A percentile compares a stretch with the other conserved stretches of the same genome.
Conservation (phyloP, 2,113 vertebrate species). For the Rutilus rutilus region DNA sequence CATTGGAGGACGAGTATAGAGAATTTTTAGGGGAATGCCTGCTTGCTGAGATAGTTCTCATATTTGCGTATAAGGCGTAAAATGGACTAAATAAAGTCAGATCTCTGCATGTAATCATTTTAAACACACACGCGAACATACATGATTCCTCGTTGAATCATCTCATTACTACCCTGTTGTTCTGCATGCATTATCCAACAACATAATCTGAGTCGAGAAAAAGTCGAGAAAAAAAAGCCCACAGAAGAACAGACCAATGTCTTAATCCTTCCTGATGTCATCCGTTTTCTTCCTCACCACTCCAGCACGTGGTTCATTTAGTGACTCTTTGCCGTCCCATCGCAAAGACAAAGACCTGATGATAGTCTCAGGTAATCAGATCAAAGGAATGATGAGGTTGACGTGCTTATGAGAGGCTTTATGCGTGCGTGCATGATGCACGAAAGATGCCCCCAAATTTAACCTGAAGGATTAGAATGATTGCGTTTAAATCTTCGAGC, state of each 20-base stretch:
- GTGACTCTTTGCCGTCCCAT: background rate
- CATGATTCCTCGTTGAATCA: background rate
- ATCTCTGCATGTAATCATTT: background rate
- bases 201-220: too few species aligned
- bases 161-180: background rate
- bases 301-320: background rate
- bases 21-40: background rate
- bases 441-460: conserved; percentile 8
- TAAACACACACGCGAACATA: background rate
- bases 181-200: background rate
- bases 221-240: background rate
- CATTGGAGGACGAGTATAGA: background rate
- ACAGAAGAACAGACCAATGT: background rate
- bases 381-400: conserved; percentile 5
- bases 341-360: background rate
- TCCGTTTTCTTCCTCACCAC: background rate
- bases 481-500: conserved; percentile 64
- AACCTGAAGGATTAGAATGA: conserved; percentile 61
- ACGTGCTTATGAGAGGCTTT: conserved; percentile 9
- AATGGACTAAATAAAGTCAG: background rate
- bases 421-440: background rate
- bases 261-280: conserved; percentile 1
- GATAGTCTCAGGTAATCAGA: background rate
- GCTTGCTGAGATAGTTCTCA: background rate
- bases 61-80: background rate